Evolutionary conservation across 2,888 invertebrate genomes (phyloP), one percentile per base, ranked within the genome.

Genomic region (Rosalia funebris): DNA sequence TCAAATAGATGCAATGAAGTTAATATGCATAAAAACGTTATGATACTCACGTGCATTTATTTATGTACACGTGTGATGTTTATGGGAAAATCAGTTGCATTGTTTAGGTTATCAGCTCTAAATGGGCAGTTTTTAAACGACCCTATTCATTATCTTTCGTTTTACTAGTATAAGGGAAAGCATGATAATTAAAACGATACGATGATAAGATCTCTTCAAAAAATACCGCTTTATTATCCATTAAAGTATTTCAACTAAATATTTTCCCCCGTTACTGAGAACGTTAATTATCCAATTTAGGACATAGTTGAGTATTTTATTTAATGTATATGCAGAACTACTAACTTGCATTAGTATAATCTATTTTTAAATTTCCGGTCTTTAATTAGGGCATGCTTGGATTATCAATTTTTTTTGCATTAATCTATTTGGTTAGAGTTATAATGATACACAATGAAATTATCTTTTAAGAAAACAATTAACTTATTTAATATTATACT

Each of bases 331-430:
- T 15, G 32, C 7, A 44, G 31, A 31, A 12, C 9, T 41, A 53
- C 42, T 31, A 31, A 15, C 14, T 41, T 53, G 53, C 32, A 42
- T 41, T 42, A 50, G 20, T 50, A 45, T 14, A 42, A 14, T 53
- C 53, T 42, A 53, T 53, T 53, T 53, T 53, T 57, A 46, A 55
- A 60, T 60, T 60, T 63, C 63, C 58, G 63, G 63, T 55, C 19
- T 31, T 46, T 63, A 60, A 63, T 60, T 54, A 63, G 60, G 50
- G 32, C 41, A 63, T 54, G 63, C 50, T 63, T 46, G 34, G 31
- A 37, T 45, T 57, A 53, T 44, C 50, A 52, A 57, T 34, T 16
- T 32, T n/a, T 44, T 57, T 50, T 50, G 42, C 42, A 31, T 53
- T 42, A 53, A 42, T 37, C 41, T 50, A 20, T 12, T 32, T 34